Conservation (phyloP, 2,113 vertebrate species). For the Anser brachyrhynchus region DNA sequence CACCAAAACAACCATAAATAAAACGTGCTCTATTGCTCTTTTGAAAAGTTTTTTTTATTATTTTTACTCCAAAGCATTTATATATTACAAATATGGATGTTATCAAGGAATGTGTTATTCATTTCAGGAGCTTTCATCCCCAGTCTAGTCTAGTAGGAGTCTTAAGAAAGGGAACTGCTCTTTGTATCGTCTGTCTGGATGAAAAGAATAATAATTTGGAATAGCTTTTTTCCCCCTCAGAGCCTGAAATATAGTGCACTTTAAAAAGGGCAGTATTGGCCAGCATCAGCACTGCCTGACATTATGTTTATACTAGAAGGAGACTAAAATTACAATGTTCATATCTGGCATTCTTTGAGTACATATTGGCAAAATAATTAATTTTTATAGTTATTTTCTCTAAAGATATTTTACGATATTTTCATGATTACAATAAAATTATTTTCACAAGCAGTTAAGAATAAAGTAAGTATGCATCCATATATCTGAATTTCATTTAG, state of each 20-base stretch:
- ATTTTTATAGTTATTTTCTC: background rate
- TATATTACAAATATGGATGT: background rate
- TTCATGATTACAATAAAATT: background rate
- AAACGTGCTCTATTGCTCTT: background rate
- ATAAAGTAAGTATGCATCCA: background rate
- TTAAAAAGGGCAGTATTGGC: conserved; percentile 65
- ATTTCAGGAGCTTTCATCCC: background rate
- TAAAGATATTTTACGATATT: background rate
- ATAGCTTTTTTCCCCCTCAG: background rate
- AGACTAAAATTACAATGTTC: conserved; percentile 65
- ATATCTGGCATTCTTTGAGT: conserved; percentile 65
- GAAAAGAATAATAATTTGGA: conserved; percentile 41
- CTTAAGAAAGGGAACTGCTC: background rate
- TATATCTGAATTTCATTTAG: background rate
- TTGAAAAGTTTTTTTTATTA: background rate
- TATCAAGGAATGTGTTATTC: background rate
- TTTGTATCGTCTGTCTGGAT: background rate
- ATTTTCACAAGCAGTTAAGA: background rate
- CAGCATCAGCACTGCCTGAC: conserved; percentile 68
- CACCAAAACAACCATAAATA: background rate
- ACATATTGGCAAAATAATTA: conserved; percentile 47
- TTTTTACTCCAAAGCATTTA: background rate
- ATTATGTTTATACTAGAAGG: conserved; percentile 70
- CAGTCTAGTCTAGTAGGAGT: background rate
- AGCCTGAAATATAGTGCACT: conserved; percentile 64